A percentile compares a stretch with the other conserved stretches of the same genome.
phyloP scores from a whole-genome alignment of 2,888 invertebrate species.

The Nymphalis urticae region DNA sequence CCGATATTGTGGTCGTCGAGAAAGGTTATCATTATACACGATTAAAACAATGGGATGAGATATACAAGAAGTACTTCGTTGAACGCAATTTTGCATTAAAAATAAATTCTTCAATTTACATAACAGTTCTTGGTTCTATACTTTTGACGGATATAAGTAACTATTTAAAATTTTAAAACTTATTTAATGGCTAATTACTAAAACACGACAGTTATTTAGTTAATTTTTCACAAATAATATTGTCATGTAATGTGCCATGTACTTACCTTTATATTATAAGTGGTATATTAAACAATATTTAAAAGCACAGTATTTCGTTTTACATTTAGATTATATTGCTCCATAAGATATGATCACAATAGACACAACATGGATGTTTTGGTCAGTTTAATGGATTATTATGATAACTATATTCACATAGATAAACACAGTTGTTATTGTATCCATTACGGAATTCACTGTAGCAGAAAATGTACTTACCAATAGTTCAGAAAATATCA shows the following conservation, averaged over 20 bases:
- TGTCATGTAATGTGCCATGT: conserved; percentile 16
- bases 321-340: conserved; percentile 4
- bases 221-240: neutral
- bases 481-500: neutral
- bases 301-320: conserved; percentile 8
- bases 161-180: neutral
- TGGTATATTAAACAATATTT: conserved; percentile 25
- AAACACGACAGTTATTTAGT: neutral
- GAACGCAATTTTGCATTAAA: conserved; percentile 46
- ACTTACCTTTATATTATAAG: conserved; percentile 26
- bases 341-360: neutral
- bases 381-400: neutral
- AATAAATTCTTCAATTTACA: conserved; percentile 30
- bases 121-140: conserved; percentile 21
- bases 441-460: neutral
- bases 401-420: conserved; percentile 6
- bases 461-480: conserved; percentile 3
- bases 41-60: conserved; percentile 57
- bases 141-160: conserved; percentile 16
- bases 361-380: conserved; percentile 3
- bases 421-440: neutral
- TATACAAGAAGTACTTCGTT: conserved; percentile 61
- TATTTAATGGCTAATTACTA: neutral
- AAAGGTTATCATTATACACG: conserved; percentile 56
- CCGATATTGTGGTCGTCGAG: conserved; percentile 33